Base-by-base conservation (phyloP, 1,140 invertebrate genomes). In the Araneus ventricosus region DNA sequence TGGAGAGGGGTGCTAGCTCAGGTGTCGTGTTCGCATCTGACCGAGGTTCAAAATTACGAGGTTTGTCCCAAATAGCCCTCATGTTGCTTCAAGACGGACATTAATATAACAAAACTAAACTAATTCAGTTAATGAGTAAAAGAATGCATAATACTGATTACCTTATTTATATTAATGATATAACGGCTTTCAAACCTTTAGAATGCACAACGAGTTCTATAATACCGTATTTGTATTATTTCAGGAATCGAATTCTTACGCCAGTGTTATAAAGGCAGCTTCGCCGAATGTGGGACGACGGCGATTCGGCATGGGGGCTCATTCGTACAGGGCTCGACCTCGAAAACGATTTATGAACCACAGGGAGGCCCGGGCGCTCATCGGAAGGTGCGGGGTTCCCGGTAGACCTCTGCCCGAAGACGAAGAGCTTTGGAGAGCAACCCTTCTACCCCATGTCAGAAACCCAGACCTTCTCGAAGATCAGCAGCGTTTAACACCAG, bases 161-260 rank as follows among this genome's bases (percentile, higher is more conserved):
- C 17, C 10, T 14, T 52, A 14, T 0, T 14, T 52, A 52, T 1
- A 52, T 17, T 52, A 1, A 52, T 17, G 1, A 52, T 17, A 1
- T 52, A n/a, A 14, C 17, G 17, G 10, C 10, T 17, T 52, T 0
- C 45, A 52, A 52, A 52, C 10, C 10, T 52, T 2, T 52, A 8
- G 17, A 52, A 52, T 52, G 45, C 3, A 17, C 45, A 52, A 17
- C 10, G 2, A 17, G 10, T 17, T 17, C 17, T 52, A 52, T 52
- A 52, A 52, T 2, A 52, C 3, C 45, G n/a, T n/a, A n/a, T n/a
- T 0, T 2, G 1, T 14, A 52, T n/a, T n/a, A 37, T 91, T 85
- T 24, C 39, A 92, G 90, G 90, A 92, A 92, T 92, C 90, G 1
- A 92, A 92, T 30, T 92, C 90, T 17, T 92, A 92, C 20, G 90